Evolutionary conservation across 2,113 vertebrate genomes (phyloP).

Genomic region (Oreotragus oreotragus): DNA sequence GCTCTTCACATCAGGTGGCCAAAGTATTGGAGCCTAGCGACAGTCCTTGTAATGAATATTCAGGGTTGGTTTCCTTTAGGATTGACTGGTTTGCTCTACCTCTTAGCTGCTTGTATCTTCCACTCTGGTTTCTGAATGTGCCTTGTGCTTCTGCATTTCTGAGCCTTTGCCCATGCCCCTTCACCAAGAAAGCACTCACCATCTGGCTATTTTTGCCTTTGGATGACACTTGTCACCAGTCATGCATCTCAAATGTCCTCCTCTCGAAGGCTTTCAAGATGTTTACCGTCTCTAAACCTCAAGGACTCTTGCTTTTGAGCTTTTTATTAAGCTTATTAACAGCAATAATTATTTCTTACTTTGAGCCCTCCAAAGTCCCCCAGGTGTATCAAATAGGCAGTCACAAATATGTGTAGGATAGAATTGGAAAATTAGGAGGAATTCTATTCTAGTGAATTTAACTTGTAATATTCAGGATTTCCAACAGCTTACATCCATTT

Average conservation of each 20-base stretch:
- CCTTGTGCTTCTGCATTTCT: neutral
- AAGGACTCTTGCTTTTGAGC: neutral
- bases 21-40: neutral
- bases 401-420: neutral
- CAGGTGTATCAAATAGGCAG: neutral
- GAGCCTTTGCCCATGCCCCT: neutral
- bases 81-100: neutral
- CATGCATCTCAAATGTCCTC: neutral
- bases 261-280: neutral
- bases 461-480: constrained; percentile 30
- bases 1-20: neutral
- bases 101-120: neutral
- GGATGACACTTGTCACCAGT: neutral
- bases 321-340: neutral
- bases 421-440: constrained; percentile 15
- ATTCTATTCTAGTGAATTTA: constrained; percentile 30
- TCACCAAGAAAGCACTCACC: neutral
- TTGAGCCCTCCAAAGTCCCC: neutral
- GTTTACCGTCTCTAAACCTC: neutral
- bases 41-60: neutral
- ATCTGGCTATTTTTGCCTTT: neutral
- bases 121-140: neutral
- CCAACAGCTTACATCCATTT: neutral
- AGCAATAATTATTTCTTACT: neutral
- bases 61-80: neutral